phyloP scores from a whole-genome alignment of 2,113 vertebrate genomes.

The Grantiella picta region DNA sequence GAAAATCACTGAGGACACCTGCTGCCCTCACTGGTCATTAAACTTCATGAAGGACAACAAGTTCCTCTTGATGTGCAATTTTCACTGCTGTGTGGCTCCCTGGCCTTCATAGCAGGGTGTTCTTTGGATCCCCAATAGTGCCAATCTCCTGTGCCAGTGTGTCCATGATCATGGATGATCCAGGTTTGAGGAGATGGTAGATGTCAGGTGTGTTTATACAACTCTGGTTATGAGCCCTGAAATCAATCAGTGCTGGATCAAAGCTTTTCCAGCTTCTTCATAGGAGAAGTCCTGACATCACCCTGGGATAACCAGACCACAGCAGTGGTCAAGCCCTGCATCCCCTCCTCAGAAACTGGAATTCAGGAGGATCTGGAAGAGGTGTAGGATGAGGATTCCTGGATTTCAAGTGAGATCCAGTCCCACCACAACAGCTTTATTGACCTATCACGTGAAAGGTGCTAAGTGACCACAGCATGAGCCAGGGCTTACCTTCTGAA shows the following conservation, averaged over 20 bases:
- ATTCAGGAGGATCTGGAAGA: not conserved
- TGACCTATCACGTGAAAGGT: not conserved
- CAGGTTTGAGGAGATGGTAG: not conserved
- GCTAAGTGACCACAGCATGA: not conserved
- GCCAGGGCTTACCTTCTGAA: not conserved
- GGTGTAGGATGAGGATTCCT: not conserved
- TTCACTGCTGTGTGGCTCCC: not conserved
- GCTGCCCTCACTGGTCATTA: not conserved
- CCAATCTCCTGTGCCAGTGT: not conserved
- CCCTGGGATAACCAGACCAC: not conserved
- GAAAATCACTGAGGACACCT: not conserved
- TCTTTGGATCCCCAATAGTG: rapidly evolving
- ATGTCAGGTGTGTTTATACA: not conserved
- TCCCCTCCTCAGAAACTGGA: not conserved
- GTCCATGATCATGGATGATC: not conserved
- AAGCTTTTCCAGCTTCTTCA: not conserved
- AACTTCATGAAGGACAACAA: not conserved
- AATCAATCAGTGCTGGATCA: not conserved
- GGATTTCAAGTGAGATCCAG: not conserved
- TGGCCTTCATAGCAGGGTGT: not conserved
- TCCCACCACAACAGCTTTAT: not conserved
- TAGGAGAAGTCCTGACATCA: not conserved
- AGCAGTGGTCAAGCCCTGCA: not conserved
- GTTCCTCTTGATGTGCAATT: not conserved
- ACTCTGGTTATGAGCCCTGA: not conserved